Base-by-base conservation (phyloP, 2,888 invertebrate genomes). In the Teleiodes luculella region DNA sequence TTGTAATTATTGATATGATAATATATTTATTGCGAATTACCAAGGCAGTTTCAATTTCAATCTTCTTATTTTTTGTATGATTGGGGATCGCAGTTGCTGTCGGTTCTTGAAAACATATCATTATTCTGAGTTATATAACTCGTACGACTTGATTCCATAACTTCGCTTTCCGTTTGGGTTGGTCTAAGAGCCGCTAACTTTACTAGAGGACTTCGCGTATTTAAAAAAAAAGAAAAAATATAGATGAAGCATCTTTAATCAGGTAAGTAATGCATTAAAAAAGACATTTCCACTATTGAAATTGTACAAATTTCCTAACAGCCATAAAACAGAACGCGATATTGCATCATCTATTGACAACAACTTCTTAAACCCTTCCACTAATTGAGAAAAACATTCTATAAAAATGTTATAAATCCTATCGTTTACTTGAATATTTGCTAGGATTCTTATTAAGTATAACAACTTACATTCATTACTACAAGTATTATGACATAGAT, bases 1-100 rank as follows among this genome's bases (percentile, higher is more conserved):
- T 70, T 68, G 79, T 78, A 74, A 82, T 78, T 81, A 86, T 82
- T 86, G 75, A 83, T 78, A 85, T 79, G 72, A 82, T 83, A 81
- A 80, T 83, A 83, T 84, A 86, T 86, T 86, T 86, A 87, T 83
- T 86, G 83, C 78, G 72, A 76, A 68, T 68, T 53, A 58, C 54
- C 46, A 58, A 64, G 69, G 24, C 68, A 53, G 60, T 67, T 66
- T 57, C 50, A 53, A 47, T 43, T 8, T 18, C n/a, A 33, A 43
- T 35, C 47, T 55, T 57, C 37, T 54, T 55, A 14, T 1, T 7
- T 46, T 56, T 59, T n/a, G n/a, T n/a, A n/a, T n/a, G n/a, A n/a
- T n/a, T n/a, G n/a, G n/a, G n/a, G n/a, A n/a, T n/a, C n/a, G n/a
- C n/a, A n/a, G n/a, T n/a, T n/a, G n/a, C n/a, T n/a, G n/a, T n/a